phyloP scores from a whole-genome alignment of 2,113 vertebrate genomes.

The Spermophilus dauricus region DNA sequence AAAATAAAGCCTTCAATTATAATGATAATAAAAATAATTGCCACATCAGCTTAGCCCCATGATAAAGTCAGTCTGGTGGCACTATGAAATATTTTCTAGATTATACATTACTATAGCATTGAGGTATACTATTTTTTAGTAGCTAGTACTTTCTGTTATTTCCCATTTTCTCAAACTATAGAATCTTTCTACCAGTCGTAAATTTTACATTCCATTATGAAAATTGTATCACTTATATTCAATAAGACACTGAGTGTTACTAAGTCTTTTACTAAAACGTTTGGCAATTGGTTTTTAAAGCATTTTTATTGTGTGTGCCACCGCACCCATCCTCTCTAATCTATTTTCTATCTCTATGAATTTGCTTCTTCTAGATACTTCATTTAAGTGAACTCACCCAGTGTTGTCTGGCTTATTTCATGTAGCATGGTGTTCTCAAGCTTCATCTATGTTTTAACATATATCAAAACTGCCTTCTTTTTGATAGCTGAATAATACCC shows the following conservation, averaged over 20 bases:
- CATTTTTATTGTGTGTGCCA: too few species aligned
- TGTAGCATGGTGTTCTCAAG: background rate
- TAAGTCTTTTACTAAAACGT: background rate
- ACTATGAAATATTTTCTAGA: background rate
- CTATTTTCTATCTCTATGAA: background rate
- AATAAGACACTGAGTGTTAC: background rate
- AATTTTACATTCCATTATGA: slow-evolving; percentile 22
- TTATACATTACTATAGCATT: background rate
- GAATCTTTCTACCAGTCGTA: background rate
- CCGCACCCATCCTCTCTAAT: background rate
- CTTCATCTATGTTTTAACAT: too few species aligned
- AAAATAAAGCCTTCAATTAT: too few species aligned
- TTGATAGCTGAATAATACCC: too few species aligned
- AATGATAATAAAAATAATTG: background rate
- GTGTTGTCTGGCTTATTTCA: background rate
- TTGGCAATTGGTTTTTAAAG: too few species aligned
- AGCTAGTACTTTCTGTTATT: background rate
- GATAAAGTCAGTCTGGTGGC: background rate
- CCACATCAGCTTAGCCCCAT: background rate
- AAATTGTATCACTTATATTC: background rate
- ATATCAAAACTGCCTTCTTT: background rate
- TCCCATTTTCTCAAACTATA: background rate
- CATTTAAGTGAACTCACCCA: background rate
- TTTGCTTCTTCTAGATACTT: background rate
- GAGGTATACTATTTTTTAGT: background rate